A percentile compares a stretch with the other conserved stretches of the same genome.
These are phyloP conservation scores for Endotricha flammealis DNA, from an alignment of 2,888 invertebrate genomes.

Conservation along the genomic window DNA sequence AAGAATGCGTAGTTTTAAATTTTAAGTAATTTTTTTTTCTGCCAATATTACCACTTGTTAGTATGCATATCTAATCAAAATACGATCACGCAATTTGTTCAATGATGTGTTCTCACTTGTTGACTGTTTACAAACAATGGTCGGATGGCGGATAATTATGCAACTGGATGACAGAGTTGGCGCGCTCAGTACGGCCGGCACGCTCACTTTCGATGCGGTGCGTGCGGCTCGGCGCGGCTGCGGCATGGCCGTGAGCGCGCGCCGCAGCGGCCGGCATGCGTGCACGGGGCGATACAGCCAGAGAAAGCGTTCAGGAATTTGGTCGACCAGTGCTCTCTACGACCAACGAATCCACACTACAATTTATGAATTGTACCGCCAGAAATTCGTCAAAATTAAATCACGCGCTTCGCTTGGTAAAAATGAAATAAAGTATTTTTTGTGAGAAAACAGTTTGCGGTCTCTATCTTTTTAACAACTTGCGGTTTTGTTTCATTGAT, in stretches of 20 bases:
- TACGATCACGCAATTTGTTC: slow-evolving; percentile 58
- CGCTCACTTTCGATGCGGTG: slow-evolving; percentile 71
- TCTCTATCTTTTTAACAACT: too few relatives aligned
- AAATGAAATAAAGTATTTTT: too few relatives aligned
- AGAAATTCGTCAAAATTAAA: not conserved
- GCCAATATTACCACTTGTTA: slow-evolving; percentile 24
- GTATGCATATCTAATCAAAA: slow-evolving; percentile 44
- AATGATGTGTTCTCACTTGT: slow-evolving; percentile 49
- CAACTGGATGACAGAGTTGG: slow-evolving; percentile 64
- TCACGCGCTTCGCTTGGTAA: too few relatives aligned
- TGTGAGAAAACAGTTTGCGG: too few relatives aligned
- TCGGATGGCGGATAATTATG: slow-evolving; percentile 70
- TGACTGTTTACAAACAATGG: slow-evolving; percentile 74
- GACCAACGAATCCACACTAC: slow-evolving; percentile 30
- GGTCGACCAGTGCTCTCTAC: slow-evolving; percentile 45
- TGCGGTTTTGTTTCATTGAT: too few relatives aligned
- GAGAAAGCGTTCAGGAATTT: slow-evolving; percentile 77
- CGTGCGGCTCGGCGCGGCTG: slow-evolving; percentile 30
- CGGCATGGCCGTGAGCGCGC: slow-evolving; percentile 19
- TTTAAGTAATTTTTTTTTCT: slow-evolving; percentile 26
- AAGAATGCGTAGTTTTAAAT: slow-evolving; percentile 19
- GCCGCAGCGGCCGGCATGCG: slow-evolving; percentile 24
- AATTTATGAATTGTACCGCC: slow-evolving; percentile 25
- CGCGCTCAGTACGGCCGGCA: slow-evolving; percentile 38
- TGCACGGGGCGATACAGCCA: slow-evolving; percentile 35